phyloP scores from a whole-genome alignment of 1,140 invertebrate genomes.

The Eupeodes corollae region DNA sequence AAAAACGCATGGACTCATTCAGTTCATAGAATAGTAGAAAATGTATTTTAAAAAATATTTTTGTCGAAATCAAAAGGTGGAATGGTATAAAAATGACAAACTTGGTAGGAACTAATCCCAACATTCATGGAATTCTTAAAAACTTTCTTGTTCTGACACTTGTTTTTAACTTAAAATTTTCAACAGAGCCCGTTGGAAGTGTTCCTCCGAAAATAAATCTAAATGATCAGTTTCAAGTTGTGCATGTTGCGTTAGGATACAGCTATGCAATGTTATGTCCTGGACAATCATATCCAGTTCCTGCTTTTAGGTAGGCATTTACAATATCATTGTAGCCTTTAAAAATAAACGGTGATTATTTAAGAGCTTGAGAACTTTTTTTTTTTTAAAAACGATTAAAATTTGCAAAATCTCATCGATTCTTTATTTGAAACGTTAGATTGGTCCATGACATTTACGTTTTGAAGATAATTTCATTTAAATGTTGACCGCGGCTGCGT shows the following conservation, averaged over 20 bases:
- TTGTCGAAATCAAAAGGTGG: not conserved
- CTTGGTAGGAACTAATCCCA: not conserved
- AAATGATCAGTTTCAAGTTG: constrained; percentile 43
- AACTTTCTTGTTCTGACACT: too few species aligned
- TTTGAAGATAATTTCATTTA: too few species aligned
- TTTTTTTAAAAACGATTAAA: too few species aligned
- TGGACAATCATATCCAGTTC: constrained; percentile 53
- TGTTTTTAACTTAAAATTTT: too few species aligned
- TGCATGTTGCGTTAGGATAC: constrained; percentile 43
- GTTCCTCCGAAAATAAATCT: constrained; percentile 53
- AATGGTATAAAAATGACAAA: not conserved
- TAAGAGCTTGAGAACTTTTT: too few species aligned
- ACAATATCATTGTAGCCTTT: not conserved
- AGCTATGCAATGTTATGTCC: constrained; percentile 52
- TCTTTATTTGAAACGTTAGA: too few species aligned
- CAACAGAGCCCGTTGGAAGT: constrained; percentile 56
- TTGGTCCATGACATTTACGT: too few species aligned
- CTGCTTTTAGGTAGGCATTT: constrained; percentile 43
- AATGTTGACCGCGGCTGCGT: too few species aligned
- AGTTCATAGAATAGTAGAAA: not conserved
- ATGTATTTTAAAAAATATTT: not conserved
- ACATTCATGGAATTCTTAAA: too few species aligned
- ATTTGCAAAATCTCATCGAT: too few species aligned
- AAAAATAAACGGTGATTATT: too few species aligned
- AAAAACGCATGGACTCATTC: not conserved